A percentile compares a stretch with the other conserved stretches of the same genome.
phyloP scores from a whole-genome alignment of 2,113 vertebrate genomes.

The Chinchilla lanigera region DNA sequence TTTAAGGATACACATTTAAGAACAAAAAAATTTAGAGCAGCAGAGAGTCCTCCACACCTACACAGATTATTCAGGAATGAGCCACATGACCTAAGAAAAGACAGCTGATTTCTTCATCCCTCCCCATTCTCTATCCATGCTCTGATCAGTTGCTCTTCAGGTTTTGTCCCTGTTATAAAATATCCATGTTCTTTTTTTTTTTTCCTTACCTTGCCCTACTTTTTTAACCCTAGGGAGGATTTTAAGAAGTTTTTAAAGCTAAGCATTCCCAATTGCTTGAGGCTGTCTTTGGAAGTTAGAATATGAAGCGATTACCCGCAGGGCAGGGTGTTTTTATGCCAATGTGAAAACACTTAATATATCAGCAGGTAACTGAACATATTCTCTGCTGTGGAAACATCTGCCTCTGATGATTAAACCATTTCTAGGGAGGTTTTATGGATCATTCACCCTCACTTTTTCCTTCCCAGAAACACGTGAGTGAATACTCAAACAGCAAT shows the following conservation, averaged over 20 bases:
- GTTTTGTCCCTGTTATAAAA: constrained; percentile 57
- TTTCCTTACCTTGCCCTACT: constrained; percentile 73
- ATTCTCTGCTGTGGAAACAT: constrained; percentile 5
- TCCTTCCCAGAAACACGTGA: background rate
- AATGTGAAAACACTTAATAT: constrained; percentile 10
- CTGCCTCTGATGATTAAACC: constrained; percentile 21
- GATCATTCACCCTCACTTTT: background rate
- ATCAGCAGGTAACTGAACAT: constrained; percentile 44
- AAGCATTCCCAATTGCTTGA: constrained; percentile 64
- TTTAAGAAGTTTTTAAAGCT: constrained; percentile 64
- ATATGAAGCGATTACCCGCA: constrained; percentile 65
- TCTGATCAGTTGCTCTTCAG: background rate
- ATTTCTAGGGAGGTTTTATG: background rate
- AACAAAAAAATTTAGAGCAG: background rate
- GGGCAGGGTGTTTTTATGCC: constrained; percentile 54
- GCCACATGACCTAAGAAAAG: background rate
- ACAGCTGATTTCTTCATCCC: background rate
- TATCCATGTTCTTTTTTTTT: background rate
- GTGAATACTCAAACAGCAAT: background rate
- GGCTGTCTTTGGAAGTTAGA: constrained; percentile 70
- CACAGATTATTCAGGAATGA: background rate
- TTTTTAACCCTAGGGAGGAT: constrained; percentile 76
- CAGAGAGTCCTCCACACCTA: background rate
- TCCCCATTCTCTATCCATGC: background rate
- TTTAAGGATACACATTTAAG: constrained; percentile 14